phyloP scores from a whole-genome alignment of 2,888 invertebrate genomes.

The Cephus spinipes region DNA sequence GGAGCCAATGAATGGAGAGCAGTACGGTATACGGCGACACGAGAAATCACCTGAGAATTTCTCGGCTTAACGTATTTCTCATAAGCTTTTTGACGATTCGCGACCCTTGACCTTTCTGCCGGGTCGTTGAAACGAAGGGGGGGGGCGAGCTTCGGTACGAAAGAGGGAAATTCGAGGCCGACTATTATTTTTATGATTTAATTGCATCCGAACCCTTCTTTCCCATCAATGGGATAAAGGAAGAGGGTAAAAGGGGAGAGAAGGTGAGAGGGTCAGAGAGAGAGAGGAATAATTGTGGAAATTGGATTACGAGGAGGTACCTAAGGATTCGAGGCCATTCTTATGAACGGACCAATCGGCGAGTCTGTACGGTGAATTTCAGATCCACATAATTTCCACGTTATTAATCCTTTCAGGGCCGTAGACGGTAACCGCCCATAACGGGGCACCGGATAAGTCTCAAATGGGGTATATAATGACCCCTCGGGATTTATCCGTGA shows the following conservation, averaged over 20 bases:
- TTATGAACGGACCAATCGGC: background rate
- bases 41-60: too few relatives aligned
- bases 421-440: background rate
- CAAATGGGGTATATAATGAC: background rate
- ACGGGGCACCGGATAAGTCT: background rate
- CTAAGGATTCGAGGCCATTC: background rate
- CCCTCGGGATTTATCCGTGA: background rate
- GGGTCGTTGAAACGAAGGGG: too few relatives aligned
- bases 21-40: too few relatives aligned
- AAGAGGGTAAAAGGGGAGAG: too few relatives aligned
- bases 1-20: too few relatives aligned
- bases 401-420: slow-evolving; percentile 6
- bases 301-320: background rate
- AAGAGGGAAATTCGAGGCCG: slow-evolving; percentile 9
- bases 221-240: slow-evolving; percentile 21
- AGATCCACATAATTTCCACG: background rate
- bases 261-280: too few relatives aligned
- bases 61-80: too few relatives aligned
- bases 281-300: background rate
- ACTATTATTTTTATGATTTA: slow-evolving; percentile 37
- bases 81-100: too few relatives aligned
- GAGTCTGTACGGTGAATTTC: background rate
- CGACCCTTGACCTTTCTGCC: too few relatives aligned
- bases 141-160: too few relatives aligned
- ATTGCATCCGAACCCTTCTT: slow-evolving; percentile 32